Base-by-base conservation (phyloP, 2,797 vertebrate genomes). In the Ctenochaetus hawaiiensis region DNA sequence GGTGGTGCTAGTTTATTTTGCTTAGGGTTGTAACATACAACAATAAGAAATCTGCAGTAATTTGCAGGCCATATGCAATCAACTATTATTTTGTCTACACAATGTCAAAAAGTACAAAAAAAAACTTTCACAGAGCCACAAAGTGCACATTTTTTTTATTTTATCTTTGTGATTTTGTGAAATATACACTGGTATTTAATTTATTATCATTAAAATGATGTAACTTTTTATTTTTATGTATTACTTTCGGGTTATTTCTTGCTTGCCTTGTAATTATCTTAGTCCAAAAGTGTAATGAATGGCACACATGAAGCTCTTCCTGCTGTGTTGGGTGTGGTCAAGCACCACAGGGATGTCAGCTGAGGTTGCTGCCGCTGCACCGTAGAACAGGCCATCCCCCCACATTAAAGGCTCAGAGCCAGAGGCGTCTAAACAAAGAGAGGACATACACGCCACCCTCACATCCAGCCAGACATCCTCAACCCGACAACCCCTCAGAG, bases 361-460 rank as follows among this genome's bases (percentile, higher is more conserved):
- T 37, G 64, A 79, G 49, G 71, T 18, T 6, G 26, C 65, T 65
- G 14, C 65, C 74, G 64, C 49, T 7, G 39, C 78, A 67, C 51
- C 72, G 49, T 12, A 5, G 59, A 76, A 44, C 61, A 72, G 26
- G 39, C 77, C 70, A 44, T 45, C 78, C 82, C 75, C 78, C 80
- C 47, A 82, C 64, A 10, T 37, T 51, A 26, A 65, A 57, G 45
- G 58, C 81, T 58, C 76, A 61, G 68, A 78, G 71, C 64, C 56
- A 57, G 66, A 62, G 43, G 34, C 61, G 49, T 56, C 77, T 59
- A 88, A 83, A 95, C 92, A 95, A 94, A 93, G 93, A 74, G 73
- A 39, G 2, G 60, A 86, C 78, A 20, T 18, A 48, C 78, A 77
- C 67, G 53, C 57, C 80, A 17, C 34, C 62, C 16, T 66, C 34